Conservation (phyloP, 2,113 vertebrate genomes). For the Stegastes partitus region DNA sequence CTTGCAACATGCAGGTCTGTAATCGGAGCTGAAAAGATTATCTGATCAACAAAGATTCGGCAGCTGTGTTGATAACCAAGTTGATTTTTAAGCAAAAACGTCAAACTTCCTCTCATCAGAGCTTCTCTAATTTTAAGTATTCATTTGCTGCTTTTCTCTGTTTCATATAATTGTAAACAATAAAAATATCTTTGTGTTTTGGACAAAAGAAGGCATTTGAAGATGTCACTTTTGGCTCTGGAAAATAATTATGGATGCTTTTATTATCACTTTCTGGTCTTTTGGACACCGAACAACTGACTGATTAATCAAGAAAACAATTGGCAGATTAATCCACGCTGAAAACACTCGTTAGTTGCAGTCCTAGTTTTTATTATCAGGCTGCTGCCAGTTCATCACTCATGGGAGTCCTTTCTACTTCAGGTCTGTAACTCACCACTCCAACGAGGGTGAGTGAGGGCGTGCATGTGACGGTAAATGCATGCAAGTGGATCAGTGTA, state of each 20-base stretch:
- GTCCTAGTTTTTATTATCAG: not conserved
- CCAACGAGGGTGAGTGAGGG: conserved; percentile 12
- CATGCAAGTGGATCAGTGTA: conserved; percentile 9
- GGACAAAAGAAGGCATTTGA: no score
- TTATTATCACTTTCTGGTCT: not conserved
- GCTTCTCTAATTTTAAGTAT: no score
- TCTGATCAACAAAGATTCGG: not conserved
- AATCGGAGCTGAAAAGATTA: not conserved
- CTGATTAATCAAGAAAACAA: not conserved
- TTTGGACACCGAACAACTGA: not conserved
- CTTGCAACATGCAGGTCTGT: not conserved
- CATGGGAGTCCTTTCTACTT: conserved; percentile 14
- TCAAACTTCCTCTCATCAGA: no score
- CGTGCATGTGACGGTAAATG: conserved; percentile 1
- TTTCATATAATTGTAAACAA: no score
- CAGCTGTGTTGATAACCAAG: not conserved
- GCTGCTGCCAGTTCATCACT: conserved; percentile 9
- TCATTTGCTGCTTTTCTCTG: no score
- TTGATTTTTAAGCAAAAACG: not conserved
- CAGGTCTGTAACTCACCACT: conserved; percentile 11
- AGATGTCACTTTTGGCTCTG: no score
- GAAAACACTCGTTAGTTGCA: not conserved
- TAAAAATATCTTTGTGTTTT: no score
- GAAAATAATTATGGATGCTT: no score
- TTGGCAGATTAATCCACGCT: not conserved